phyloP scores from a whole-genome alignment of 2,797 vertebrate species.

The Malurus splendens region DNA sequence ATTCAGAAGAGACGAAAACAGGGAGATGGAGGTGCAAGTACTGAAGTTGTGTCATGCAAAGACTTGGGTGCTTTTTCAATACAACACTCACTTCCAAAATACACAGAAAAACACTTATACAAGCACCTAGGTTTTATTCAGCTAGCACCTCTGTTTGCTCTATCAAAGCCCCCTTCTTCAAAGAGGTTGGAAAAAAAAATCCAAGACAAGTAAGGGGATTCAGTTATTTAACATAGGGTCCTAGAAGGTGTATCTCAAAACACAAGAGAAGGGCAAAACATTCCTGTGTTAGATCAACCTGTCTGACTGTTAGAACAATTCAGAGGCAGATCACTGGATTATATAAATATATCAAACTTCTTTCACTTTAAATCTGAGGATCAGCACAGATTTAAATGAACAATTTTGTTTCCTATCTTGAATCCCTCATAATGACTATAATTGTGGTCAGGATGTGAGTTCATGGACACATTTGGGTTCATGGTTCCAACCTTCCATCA shows the following conservation, averaged over 20 bases:
- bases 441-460: neutral
- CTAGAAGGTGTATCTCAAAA: neutral
- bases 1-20: neutral
- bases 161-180: neutral
- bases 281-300: neutral
- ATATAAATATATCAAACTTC: neutral
- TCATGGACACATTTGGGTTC: neutral
- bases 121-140: neutral
- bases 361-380: neutral
- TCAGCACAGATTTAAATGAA: neutral
- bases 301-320: neutral
- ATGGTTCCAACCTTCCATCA: neutral
- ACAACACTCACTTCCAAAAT: neutral
- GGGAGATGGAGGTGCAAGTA: neutral
- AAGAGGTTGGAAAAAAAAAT: neutral
- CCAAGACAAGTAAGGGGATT: neutral
- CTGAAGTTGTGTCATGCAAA: neutral
- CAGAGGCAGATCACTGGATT: neutral
- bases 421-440: neutral
- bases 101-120: neutral
- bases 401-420: neutral
- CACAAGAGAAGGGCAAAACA: neutral
- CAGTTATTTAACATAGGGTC: neutral
- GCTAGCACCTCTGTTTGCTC: neutral
- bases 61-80: neutral